These are phyloP conservation scores for Lates japonicus DNA, from an alignment of 2,797 vertebrate species.

Conservation along the genomic window DNA sequence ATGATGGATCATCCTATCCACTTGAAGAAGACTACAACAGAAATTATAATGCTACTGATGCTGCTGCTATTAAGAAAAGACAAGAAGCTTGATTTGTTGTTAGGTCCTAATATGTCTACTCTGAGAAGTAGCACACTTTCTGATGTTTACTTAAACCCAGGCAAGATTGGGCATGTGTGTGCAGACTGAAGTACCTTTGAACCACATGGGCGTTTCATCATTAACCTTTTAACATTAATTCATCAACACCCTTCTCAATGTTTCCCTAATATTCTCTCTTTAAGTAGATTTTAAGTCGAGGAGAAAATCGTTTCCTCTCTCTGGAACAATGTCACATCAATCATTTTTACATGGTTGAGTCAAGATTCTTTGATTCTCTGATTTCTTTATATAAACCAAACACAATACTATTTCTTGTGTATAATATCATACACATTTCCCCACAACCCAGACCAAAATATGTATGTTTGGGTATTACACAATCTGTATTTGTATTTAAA, in stretches of 20 bases:
- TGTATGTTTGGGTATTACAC: too few relatives aligned
- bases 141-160: not conserved
- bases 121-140: not conserved
- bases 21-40: not conserved
- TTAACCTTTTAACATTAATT: slow-evolving; percentile 8
- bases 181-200: not conserved
- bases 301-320: not conserved
- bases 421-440: not conserved
- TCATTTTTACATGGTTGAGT: not conserved
- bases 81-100: not conserved
- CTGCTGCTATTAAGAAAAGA: not conserved
- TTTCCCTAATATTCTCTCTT: not conserved
- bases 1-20: not conserved
- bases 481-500: not conserved
- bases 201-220: not conserved
- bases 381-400: not conserved
- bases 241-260: not conserved
- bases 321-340: not conserved
- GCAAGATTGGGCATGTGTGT: not conserved
- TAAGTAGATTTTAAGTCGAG: not conserved
- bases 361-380: not conserved
- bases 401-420: not conserved
- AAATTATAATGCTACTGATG: not conserved
- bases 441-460: not conserved
- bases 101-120: not conserved